Base-by-base conservation (phyloP, 2,797 vertebrate species). In the Halcyon badia region DNA sequence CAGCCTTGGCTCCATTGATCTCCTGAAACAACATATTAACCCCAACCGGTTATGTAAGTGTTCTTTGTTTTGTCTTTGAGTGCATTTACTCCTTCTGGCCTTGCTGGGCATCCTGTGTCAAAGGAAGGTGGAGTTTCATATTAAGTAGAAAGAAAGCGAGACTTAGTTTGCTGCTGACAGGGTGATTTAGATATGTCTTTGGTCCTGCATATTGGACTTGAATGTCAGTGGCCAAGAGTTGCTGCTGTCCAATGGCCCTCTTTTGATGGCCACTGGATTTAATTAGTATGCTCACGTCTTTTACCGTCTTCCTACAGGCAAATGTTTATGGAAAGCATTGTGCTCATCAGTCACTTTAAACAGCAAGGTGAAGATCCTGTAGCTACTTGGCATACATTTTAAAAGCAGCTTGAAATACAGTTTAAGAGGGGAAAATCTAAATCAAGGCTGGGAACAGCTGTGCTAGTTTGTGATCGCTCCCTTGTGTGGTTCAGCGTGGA, bases 21-120 rank as follows among this genome's bases (percentile, higher is more conserved):
- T 98, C 51, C 97, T 99, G 13, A 98, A 68, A 60, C 99, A 99
- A 75, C 99, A 99, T 96, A 98, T 99, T 95, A 99, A 99, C 95
- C 99, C 99, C 28, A 99, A 99, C 95, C 98, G 98, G 83, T 98
- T 98, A 42, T 98, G 99, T 99, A 95, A 98, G 99, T 98, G 62
- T 49, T 21, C 39, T 78, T 90, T 73, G 25, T 5, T 30, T 90
- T 91, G 48, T 92, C 37, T 86, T 80, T 61, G 61, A 51, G 33
- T 66, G 24, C 13, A 2, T 16, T 61, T 79, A 42, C 81, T 72
- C 37, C 6, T 28, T 68, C 28, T 52, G 51, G 22, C 41, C 44
- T 70, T 22, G 5, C 21, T 51, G 30, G 30, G 11, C 5, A n/a
- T 42, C 11, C 33, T n/a, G 0, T 48, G 30, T 31, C 46, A 44